Conservation (phyloP, 1,140 invertebrate species). For the Drosophila truncata region DNA sequence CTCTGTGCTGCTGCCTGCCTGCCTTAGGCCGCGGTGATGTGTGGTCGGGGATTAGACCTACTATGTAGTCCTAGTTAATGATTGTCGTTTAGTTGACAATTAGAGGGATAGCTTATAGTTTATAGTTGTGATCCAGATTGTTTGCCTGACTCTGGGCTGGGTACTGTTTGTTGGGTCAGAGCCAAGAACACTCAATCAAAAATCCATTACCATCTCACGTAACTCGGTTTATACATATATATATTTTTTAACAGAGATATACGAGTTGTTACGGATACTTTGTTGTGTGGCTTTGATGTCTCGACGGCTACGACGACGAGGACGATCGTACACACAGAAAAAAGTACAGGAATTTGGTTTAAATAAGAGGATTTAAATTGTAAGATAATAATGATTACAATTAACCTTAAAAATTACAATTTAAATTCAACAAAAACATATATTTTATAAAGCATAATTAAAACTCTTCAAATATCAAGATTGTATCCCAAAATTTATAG, state of each 20-base stretch:
- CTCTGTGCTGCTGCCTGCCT: conserved; percentile 11
- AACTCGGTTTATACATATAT: conserved; percentile 6
- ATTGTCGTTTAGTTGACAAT: conserved; percentile 57
- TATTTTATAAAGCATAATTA: too few relatives aligned
- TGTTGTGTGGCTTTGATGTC: conserved; percentile 66
- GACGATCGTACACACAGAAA: conserved; percentile 2
- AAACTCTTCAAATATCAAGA: too few relatives aligned
- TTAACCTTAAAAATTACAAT: too few relatives aligned
- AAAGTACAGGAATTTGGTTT: background rate
- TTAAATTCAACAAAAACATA: too few relatives aligned
- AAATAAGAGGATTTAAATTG: background rate
- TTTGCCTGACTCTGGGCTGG: conserved; percentile 19
- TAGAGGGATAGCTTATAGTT: conserved; percentile 34
- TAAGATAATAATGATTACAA: background rate
- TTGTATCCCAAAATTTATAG: background rate
- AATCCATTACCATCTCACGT: conserved; percentile 16
- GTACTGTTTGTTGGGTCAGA: conserved; percentile 34
- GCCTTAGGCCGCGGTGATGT: conserved; percentile 1
- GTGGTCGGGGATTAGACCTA: conserved; percentile 23
- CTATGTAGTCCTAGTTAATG: conserved; percentile 35
- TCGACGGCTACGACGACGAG: conserved; percentile 4
- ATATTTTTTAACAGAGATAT: conserved; percentile 21
- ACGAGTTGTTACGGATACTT: conserved; percentile 38
- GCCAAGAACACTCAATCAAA: conserved; percentile 50
- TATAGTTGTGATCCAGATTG: conserved; percentile 4